Percentiles rank a stretch among this genome's conserved stretches.
Conservation (phyloP, 2,113 vertebrate genomes). For the Chrysochloris asiatica region DNA sequence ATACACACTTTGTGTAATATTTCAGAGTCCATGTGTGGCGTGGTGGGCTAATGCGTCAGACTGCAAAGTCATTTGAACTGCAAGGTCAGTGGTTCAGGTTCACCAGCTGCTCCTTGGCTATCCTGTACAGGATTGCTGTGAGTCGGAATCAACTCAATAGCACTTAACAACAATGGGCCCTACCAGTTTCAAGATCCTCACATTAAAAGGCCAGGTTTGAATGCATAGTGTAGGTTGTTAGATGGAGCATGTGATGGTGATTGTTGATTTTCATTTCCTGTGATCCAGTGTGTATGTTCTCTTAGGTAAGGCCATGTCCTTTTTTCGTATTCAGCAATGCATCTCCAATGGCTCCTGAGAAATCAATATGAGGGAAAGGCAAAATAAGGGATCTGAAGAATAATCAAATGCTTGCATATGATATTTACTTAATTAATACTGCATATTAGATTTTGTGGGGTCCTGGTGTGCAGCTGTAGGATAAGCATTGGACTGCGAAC, state of each 20-base stretch:
- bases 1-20: background rate
- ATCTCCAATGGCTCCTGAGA: background rate
- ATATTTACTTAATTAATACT: background rate
- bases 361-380: background rate
- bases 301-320: background rate
- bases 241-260: background rate
- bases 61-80: no score
- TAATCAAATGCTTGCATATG: background rate
- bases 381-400: conserved; percentile 1
- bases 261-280: background rate
- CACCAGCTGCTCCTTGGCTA: no score
- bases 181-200: background rate
- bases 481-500: no score
- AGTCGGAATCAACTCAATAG: no score
- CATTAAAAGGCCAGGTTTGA: conserved; percentile 25
- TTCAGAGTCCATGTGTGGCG: no score
- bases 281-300: background rate
- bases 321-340: background rate
- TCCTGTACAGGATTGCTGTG: no score
- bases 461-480: no score
- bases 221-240: background rate
- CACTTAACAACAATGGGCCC: no score
- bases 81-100: no score
- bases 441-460: background rate
- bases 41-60: no score